Conservation (phyloP, 2,888 invertebrate species). For the Slavum lentiscoides region DNA sequence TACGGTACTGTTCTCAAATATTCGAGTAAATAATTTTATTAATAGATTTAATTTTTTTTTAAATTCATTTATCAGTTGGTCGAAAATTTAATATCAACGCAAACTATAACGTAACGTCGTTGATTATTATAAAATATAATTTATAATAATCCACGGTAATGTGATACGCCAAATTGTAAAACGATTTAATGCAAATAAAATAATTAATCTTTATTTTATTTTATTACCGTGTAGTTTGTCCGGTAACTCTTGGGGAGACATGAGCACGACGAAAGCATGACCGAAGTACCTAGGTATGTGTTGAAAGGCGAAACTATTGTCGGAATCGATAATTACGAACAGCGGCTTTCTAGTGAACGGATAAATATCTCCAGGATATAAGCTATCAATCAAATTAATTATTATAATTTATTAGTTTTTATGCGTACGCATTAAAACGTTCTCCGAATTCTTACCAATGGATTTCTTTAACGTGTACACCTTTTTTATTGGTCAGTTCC, state of each 20-base stretch:
- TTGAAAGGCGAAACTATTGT: constrained; percentile 91
- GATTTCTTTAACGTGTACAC: constrained; percentile 62
- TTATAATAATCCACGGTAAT: too few relatives aligned
- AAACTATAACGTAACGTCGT: too few relatives aligned
- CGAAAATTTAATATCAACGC: too few relatives aligned
- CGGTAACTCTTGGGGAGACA: constrained; percentile 91
- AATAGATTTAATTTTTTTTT: too few relatives aligned
- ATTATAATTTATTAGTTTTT: constrained; percentile 12
- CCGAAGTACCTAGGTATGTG: constrained; percentile 90
- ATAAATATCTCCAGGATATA: constrained; percentile 91
- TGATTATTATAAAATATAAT: too few relatives aligned
- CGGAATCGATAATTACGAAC: constrained; percentile 92
- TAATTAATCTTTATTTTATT: neutral
- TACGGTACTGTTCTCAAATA: too few relatives aligned
- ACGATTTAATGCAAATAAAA: too few relatives aligned
- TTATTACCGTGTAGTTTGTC: constrained; percentile 75
- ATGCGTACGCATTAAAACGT: neutral
- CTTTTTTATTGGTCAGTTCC: constrained; percentile 61
- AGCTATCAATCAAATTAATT: constrained; percentile 60
- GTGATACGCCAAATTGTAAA: too few relatives aligned
- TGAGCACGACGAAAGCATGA: constrained; percentile 87
- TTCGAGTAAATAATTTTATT: too few relatives aligned
- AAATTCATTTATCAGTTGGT: too few relatives aligned
- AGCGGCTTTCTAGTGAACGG: constrained; percentile 91
- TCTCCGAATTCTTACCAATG: constrained; percentile 61